Evolutionary conservation across 2,797 vertebrate species (phyloP).

Genomic region (Sphenopsis melanotis): DNA sequence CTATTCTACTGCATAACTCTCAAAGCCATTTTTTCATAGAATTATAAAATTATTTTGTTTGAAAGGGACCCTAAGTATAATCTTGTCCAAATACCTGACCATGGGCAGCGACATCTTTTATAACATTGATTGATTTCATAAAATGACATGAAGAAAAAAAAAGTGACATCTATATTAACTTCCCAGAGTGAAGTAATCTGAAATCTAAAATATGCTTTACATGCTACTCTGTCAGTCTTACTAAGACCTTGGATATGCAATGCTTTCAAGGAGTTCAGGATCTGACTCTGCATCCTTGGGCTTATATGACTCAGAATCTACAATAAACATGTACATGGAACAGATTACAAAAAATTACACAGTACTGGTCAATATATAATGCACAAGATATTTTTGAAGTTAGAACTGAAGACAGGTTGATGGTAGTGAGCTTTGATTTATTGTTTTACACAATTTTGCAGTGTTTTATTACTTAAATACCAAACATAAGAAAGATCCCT

Average conservation of each 20-base stretch:
- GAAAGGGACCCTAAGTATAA: background rate
- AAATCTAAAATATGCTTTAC: background rate
- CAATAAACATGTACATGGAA: rapidly evolving
- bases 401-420: background rate
- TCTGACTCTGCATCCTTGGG: background rate
- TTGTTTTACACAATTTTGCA: background rate
- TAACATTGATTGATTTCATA: background rate
- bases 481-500: background rate
- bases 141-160: background rate
- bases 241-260: background rate
- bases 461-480: background rate
- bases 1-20: background rate
- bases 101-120: background rate
- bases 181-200: background rate
- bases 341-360: background rate
- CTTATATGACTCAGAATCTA: background rate
- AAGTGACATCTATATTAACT: background rate
- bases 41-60: background rate
- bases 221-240: background rate
- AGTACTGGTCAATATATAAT: background rate
- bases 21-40: background rate
- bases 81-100: rapidly evolving
- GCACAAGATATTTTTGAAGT: background rate
- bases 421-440: background rate
- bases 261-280: background rate